Evolutionary conservation across 2,113 vertebrate genomes (phyloP).

Genomic region (Rhinolophus sinicus): DNA sequence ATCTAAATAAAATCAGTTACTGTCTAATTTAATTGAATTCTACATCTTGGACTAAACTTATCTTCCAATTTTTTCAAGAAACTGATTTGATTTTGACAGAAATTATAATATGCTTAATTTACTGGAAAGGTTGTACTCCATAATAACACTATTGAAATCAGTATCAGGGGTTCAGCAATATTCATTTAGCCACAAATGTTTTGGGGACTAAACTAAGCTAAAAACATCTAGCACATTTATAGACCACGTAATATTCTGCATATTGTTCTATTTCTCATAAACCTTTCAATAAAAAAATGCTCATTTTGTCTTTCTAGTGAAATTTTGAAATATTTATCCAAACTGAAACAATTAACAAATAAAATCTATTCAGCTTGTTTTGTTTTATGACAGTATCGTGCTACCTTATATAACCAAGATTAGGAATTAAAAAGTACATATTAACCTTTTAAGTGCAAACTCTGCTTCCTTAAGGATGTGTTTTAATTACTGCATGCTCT

Average conservation of each 20-base stretch:
- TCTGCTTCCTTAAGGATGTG: constrained; percentile 7
- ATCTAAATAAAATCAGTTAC: not conserved
- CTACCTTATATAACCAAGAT: not conserved
- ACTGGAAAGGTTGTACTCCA: not conserved
- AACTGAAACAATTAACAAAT: constrained; percentile 5
- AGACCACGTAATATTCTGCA: not conserved
- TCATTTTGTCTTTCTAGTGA: not conserved
- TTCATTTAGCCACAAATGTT: not conserved
- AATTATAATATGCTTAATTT: not conserved
- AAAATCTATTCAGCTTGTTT: constrained; percentile 2
- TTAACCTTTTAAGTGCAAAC: not conserved
- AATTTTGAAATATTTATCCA: not conserved
- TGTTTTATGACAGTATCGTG: not conserved
- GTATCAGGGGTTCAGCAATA: not conserved
- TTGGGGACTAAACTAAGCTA: not conserved
- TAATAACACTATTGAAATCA: not conserved
- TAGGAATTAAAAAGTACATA: not conserved
- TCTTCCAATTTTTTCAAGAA: not conserved
- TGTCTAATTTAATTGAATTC: constrained; percentile 14
- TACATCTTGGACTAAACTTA: not conserved
- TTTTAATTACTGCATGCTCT: constrained; percentile 32
- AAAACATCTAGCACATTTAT: not conserved
- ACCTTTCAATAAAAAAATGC: not conserved
- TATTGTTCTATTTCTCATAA: not conserved
- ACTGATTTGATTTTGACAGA: not conserved